Conservation (phyloP, 2,113 vertebrate genomes). For the Hippolais icterina region DNA sequence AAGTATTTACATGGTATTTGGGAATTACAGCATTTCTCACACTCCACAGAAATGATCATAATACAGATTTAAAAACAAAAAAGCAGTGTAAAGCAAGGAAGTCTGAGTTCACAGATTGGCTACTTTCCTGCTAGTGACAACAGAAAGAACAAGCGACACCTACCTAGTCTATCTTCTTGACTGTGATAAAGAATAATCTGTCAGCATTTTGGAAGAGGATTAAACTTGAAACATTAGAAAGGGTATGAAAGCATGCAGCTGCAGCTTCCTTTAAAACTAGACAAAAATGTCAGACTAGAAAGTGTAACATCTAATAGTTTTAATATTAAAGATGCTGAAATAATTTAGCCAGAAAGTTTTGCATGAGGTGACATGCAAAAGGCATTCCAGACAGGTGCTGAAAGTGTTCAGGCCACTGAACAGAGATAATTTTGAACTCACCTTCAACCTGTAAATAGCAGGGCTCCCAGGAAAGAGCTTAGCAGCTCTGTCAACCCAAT, state of each 20-base stretch:
- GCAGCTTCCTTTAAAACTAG: not conserved
- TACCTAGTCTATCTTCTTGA: not conserved
- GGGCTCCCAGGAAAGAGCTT: slow-evolving; percentile 89
- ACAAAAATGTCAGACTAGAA: not conserved
- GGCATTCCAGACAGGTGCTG: not conserved
- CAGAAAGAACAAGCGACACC: not conserved
- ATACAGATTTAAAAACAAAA: not conserved
- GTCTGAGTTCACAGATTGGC: not conserved
- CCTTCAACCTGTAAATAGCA: slow-evolving; percentile 88
- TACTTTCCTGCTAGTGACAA: not conserved
- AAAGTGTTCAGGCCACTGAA: not conserved
- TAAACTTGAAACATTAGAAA: not conserved
- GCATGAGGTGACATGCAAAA: not conserved
- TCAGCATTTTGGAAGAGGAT: not conserved
- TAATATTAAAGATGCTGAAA: not conserved
- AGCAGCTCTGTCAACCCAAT: slow-evolving; percentile 94
- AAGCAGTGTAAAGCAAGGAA: not conserved
- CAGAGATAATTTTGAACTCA: slow-evolving; percentile 44
- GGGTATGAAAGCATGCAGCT: not conserved
- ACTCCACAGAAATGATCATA: not conserved
- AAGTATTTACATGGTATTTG: not conserved
- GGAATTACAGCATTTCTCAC: not conserved
- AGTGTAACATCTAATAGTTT: not conserved
- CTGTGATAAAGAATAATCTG: not conserved
- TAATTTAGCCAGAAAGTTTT: not conserved